phyloP scores from a whole-genome alignment of 2,888 invertebrate species.

The Chrysolina haemoptera region DNA sequence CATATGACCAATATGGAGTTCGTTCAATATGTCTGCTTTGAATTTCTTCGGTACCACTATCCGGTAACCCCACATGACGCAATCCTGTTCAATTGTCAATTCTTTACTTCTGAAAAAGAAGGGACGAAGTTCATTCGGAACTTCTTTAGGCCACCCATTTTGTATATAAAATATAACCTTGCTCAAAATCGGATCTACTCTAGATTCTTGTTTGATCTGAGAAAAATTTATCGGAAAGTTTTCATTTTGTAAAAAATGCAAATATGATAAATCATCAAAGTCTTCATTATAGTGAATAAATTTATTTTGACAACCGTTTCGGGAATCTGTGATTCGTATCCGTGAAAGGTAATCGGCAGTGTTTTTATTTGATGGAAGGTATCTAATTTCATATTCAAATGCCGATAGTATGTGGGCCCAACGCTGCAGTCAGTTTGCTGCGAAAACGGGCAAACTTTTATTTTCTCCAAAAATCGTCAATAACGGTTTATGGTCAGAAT shows the following conservation, averaged over 20 bases:
- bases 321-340: not conserved
- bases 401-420: constrained; percentile 3
- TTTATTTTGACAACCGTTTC: not conserved
- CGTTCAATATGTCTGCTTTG: not conserved
- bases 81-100: constrained; percentile 26
- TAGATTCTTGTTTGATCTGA: constrained; percentile 12
- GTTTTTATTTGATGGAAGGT: constrained; percentile 14
- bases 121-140: constrained; percentile 2
- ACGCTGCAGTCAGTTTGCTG: constrained; percentile 20
- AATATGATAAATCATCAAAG: not conserved
- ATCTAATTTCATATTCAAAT: constrained; percentile 17
- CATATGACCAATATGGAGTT: constrained; percentile 23
- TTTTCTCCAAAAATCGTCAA: constrained; percentile 17
- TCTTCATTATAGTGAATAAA: constrained; percentile 16
- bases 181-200: constrained; percentile 20
- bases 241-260: constrained; percentile 8
- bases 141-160: constrained; percentile 29
- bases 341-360: constrained; percentile 11
- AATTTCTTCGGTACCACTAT: constrained; percentile 31
- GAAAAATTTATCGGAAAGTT: constrained; percentile 18
- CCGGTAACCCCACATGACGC: constrained; percentile 36
- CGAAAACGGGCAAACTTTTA: constrained; percentile 19
- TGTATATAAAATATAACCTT: constrained; percentile 27
- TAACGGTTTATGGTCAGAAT: constrained; percentile 13
- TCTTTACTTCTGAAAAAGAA: constrained; percentile 29